Evolutionary conservation across 2,113 vertebrate species (phyloP).

Genomic region (Eclectus roratus): DNA sequence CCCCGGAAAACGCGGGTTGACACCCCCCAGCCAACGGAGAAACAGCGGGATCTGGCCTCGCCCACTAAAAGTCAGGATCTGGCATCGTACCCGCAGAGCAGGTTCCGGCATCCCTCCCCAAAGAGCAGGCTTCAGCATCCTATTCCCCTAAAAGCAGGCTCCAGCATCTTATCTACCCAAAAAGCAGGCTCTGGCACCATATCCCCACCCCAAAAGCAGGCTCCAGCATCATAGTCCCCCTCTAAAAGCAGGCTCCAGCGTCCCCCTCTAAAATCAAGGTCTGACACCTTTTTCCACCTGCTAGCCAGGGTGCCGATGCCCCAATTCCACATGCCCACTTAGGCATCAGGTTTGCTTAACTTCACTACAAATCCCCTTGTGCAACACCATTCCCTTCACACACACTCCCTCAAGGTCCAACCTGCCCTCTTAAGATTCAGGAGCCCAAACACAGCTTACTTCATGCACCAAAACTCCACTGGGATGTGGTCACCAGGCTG

Average conservation of each 20-base stretch:
- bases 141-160: too few species aligned
- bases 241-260: background rate
- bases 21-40: too few species aligned
- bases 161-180: background rate
- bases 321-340: rapidly evolving
- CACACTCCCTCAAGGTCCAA: rapidly evolving
- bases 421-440: background rate
- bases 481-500: rapidly evolving
- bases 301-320: rapidly evolving
- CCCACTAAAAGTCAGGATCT: background rate
- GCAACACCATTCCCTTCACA: background rate
- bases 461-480: rapidly evolving
- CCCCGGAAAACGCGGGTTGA: background rate
- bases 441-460: background rate
- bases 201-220: background rate
- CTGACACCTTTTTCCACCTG: rapidly evolving
- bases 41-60: too few species aligned
- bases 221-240: background rate
- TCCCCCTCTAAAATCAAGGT: background rate
- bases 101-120: background rate
- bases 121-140: too few species aligned
- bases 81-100: background rate
- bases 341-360: background rate
- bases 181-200: too few species aligned
- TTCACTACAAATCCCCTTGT: background rate